Evolutionary conservation across 2,113 vertebrate species (phyloP).

Genomic region (Heterotis niloticus): DNA sequence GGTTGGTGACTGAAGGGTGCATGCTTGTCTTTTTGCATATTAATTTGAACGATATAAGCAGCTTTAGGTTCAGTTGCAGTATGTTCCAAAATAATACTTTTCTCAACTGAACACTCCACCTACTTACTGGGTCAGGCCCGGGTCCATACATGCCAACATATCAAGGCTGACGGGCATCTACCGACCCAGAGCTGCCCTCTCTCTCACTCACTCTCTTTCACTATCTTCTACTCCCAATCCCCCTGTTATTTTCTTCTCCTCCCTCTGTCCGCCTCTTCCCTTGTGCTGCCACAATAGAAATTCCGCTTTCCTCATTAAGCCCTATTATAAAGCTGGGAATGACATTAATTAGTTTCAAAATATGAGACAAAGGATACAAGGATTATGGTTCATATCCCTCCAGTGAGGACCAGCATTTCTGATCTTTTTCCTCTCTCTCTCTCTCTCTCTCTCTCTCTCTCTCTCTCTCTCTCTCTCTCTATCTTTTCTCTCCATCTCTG

Average conservation of each 20-base stretch:
- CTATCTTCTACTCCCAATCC: conserved; percentile 14
- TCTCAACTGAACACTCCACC: too few species aligned
- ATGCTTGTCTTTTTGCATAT: too few species aligned
- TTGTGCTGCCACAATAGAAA: conserved; percentile 52
- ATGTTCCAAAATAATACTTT: background rate
- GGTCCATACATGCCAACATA: too few species aligned
- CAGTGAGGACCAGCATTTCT: conserved; percentile 14
- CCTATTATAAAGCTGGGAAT: conserved; percentile 54
- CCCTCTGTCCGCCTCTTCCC: conserved; percentile 42
- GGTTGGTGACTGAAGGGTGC: too few species aligned
- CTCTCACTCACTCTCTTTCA: conserved; percentile 22
- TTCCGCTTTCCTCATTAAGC: conserved; percentile 61
- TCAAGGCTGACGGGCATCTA: too few species aligned
- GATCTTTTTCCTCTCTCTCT: background rate
- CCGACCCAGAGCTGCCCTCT: background rate
- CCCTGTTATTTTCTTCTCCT: conserved; percentile 20
- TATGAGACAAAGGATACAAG: conserved; percentile 57
- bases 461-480: background rate
- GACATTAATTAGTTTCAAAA: conserved; percentile 66
- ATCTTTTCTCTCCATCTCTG: too few species aligned
- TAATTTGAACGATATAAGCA: too few species aligned
- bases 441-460: background rate
- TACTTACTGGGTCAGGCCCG: too few species aligned
- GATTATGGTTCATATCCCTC: conserved; percentile 55
- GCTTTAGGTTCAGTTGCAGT: too few species aligned